phyloP scores from a whole-genome alignment of 2,797 vertebrate species.

The Catharus ustulatus region DNA sequence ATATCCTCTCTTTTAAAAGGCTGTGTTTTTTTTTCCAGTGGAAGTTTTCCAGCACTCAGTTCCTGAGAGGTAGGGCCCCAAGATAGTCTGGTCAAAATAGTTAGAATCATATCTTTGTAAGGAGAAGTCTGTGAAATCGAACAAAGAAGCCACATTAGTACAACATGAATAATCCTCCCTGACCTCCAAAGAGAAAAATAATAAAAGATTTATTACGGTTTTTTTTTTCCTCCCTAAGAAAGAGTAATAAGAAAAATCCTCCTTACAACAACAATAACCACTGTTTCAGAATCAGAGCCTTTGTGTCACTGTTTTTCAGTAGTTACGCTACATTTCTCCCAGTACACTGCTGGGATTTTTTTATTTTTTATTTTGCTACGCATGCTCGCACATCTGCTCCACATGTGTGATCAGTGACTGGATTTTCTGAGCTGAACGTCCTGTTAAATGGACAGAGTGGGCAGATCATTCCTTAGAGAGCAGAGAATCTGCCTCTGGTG shows the following conservation, averaged over 20 bases:
- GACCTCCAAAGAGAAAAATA: constrained; percentile 59
- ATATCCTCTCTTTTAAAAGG: constrained; percentile 78
- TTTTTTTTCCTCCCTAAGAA: constrained; percentile 42
- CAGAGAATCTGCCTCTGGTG: constrained; percentile 78
- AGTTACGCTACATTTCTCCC: constrained; percentile 78
- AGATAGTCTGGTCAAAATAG: constrained; percentile 72
- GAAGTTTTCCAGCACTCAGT: constrained; percentile 71
- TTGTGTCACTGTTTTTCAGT: constrained; percentile 76
- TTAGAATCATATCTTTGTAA: constrained; percentile 66
- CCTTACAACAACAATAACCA: constrained; percentile 72
- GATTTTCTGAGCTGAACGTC: constrained; percentile 77
- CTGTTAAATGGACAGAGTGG: constrained; percentile 83
- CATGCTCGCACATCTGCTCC: constrained; percentile 83
- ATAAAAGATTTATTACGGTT: constrained; percentile 52
- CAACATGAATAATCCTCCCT: constrained; percentile 64
- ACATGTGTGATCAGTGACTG: constrained; percentile 79
- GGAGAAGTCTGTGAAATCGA: constrained; percentile 63
- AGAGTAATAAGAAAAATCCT: constrained; percentile 70
- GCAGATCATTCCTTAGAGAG: constrained; percentile 80
- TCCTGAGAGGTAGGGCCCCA: constrained; percentile 70
- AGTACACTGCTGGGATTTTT: constrained; percentile 77
- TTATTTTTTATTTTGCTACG: constrained; percentile 76
- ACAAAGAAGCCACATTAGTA: constrained; percentile 56
- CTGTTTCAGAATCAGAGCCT: constrained; percentile 65
- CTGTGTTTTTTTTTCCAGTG: constrained; percentile 63